Percentiles rank a stretch among this genome's conserved stretches.
Conservation (phyloP, 2,888 invertebrate species). For the Aromia moschata region DNA sequence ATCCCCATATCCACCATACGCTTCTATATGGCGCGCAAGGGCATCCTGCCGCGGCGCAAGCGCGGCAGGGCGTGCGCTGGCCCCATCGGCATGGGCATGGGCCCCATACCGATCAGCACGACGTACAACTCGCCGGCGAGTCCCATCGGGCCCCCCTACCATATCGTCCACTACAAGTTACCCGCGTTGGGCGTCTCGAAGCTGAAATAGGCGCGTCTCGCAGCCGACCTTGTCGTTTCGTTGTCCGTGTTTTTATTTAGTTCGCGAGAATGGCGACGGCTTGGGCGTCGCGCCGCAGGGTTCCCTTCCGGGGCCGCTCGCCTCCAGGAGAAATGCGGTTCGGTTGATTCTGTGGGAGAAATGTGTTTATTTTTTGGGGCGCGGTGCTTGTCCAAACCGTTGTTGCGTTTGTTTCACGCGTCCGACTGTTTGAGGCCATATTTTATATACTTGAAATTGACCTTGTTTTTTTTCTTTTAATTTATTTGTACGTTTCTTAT, state of each 20-base stretch:
- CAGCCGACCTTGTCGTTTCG: slow-evolving; percentile 4
- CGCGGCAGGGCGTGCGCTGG: slow-evolving; percentile 73
- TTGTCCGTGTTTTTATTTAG: slow-evolving; percentile 17
- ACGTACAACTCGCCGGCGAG: slow-evolving; percentile 65
- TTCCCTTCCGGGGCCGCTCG: background rate
- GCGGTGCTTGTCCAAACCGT: background rate
- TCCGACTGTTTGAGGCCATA: slow-evolving; percentile 23
- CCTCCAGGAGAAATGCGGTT: too few species aligned
- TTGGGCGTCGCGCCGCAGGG: background rate
- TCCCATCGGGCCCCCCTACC: slow-evolving; percentile 77
- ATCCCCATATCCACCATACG: slow-evolving; percentile 89
- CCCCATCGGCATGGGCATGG: slow-evolving; percentile 59
- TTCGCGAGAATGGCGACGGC: background rate
- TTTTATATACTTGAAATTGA: slow-evolving; percentile 28
- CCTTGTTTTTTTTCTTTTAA: slow-evolving; percentile 20
- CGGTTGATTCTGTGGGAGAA: background rate
- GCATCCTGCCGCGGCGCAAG: slow-evolving; percentile 81
- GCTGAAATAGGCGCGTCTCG: slow-evolving; percentile 56
- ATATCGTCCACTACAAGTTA: slow-evolving; percentile 80
- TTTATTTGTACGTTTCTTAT: slow-evolving; percentile 31
- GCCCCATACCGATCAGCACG: slow-evolving; percentile 48
- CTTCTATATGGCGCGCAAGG: slow-evolving; percentile 89
- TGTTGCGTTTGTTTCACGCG: background rate
- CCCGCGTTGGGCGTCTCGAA: slow-evolving; percentile 70
- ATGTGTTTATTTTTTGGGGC: background rate